Percentiles rank a stretch among this genome's conserved stretches.
phyloP scores from a whole-genome alignment of 2,797 vertebrate species.

The Malurus splendens region DNA sequence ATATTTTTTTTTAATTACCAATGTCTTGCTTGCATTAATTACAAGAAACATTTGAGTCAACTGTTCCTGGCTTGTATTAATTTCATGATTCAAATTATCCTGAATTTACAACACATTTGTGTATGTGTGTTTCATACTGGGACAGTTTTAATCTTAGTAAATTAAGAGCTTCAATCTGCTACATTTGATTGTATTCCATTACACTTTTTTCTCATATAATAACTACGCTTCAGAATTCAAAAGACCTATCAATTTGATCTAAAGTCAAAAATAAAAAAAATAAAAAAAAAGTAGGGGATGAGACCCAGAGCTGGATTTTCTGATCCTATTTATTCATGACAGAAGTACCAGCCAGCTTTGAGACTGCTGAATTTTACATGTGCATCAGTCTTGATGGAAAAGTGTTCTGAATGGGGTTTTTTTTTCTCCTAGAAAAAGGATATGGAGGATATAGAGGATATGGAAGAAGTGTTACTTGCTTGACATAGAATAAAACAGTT shows the following conservation, averaged over 20 bases:
- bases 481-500: not conserved
- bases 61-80: constrained; percentile 29
- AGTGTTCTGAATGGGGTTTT: not conserved
- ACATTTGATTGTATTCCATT: constrained; percentile 12
- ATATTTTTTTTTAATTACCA: not conserved
- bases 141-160: constrained; percentile 34
- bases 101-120: constrained; percentile 49
- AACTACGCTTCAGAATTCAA: constrained; percentile 12
- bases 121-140: constrained; percentile 29
- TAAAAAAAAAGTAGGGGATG: not conserved
- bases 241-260: constrained; percentile 9
- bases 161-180: constrained; percentile 42
- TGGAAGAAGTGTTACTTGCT: not conserved
- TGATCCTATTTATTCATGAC: not conserved
- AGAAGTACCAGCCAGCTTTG: not conserved
- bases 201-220: constrained; percentile 15
- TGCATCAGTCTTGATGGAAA: not conserved
- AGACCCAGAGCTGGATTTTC: not conserved
- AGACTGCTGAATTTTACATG: not conserved
- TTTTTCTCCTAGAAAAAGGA: not conserved
- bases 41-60: constrained; percentile 50
- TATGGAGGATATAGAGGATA: not conserved
- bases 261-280: not conserved
- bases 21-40: constrained; percentile 46
- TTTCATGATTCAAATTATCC: constrained; percentile 46